These are phyloP conservation scores for Menidia beryllina DNA, from an alignment of 2,113 vertebrate genomes.

Conservation along the genomic window DNA sequence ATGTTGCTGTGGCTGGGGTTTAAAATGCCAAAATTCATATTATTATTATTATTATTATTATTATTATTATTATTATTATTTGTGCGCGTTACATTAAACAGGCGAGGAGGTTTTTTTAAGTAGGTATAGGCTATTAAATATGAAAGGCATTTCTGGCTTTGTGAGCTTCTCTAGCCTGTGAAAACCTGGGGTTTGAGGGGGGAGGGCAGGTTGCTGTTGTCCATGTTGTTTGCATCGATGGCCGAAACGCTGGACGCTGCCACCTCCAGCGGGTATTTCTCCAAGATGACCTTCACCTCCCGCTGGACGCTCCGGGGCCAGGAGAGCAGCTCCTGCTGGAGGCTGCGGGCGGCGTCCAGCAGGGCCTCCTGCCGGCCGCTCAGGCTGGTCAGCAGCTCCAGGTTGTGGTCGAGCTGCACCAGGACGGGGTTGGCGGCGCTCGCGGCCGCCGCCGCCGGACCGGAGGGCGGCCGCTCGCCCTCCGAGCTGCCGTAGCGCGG, in stretches of 20 bases:
- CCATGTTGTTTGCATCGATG: slow-evolving; percentile 92
- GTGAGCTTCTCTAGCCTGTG: slow-evolving; percentile 79
- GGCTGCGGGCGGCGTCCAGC: slow-evolving; percentile 85
- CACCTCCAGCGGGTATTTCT: slow-evolving; percentile 91
- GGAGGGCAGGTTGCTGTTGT: slow-evolving; percentile 91
- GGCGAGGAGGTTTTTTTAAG: slow-evolving; percentile 3
- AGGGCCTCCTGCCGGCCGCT: slow-evolving; percentile 89
- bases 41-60: not conserved
- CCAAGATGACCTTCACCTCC: slow-evolving; percentile 89
- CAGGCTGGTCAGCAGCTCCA: slow-evolving; percentile 88
- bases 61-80: not conserved
- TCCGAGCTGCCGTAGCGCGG: slow-evolving; percentile 85
- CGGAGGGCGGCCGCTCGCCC: slow-evolving; percentile 71
- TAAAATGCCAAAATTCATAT: slow-evolving; percentile 12
- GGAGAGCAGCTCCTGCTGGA: slow-evolving; percentile 90
- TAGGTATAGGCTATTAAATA: not conserved
- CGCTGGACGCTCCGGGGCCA: slow-evolving; percentile 89
- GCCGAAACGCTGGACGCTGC: slow-evolving; percentile 84
- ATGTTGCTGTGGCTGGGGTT: not conserved
- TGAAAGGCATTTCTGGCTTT: not conserved
- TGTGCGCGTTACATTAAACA: not conserved
- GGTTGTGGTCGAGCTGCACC: slow-evolving; percentile 88
- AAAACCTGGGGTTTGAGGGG: slow-evolving; percentile 93
- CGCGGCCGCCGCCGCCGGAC: slow-evolving; percentile 66
- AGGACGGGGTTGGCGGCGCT: slow-evolving; percentile 83